Conservation (phyloP, 64 coral and sea anemone genomes). For the Actinia tenebrosa region DNA sequence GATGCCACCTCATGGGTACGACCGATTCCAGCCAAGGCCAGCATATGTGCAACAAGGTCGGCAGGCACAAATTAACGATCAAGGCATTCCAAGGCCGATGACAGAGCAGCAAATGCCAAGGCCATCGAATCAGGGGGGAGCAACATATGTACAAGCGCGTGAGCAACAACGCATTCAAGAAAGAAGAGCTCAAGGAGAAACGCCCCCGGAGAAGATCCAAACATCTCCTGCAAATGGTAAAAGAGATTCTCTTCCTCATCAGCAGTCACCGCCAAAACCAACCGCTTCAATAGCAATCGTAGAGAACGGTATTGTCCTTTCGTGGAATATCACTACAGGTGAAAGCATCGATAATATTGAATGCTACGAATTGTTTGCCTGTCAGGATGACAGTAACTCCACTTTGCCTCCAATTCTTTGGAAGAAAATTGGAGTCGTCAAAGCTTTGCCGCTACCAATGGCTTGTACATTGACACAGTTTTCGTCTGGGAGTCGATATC, state of each 20-base stretch:
- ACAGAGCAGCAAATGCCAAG: neutral
- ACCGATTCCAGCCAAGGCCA: neutral
- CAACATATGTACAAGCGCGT: neutral
- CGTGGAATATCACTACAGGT: slow-evolving; percentile 78
- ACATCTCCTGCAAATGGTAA: neutral
- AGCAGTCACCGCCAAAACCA: slow-evolving; percentile 51
- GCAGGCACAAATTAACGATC: neutral
- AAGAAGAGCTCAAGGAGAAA: neutral
- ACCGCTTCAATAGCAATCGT: slow-evolving; percentile 64
- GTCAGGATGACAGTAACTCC: slow-evolving; percentile 64
- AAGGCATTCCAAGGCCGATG: neutral
- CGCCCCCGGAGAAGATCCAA: neutral
- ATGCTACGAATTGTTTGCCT: slow-evolving; percentile 84
- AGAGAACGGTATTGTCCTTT: slow-evolving; percentile 81
- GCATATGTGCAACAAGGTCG: neutral
- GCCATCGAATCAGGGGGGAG: neutral
- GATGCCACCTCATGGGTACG: neutral
- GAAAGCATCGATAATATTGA: slow-evolving; percentile 34
- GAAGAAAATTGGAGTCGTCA: slow-evolving; percentile 92
- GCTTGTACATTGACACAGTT: slow-evolving; percentile 97
- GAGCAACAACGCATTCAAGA: slow-evolving; percentile 2
- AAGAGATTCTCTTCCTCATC: neutral
- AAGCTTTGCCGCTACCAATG: slow-evolving; percentile 88
- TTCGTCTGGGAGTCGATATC: slow-evolving; percentile 78
- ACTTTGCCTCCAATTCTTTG: slow-evolving; percentile 51